These are phyloP conservation scores for Lycodopsis pacificus DNA, from an alignment of 2,797 vertebrate species.

Conservation along the genomic window DNA sequence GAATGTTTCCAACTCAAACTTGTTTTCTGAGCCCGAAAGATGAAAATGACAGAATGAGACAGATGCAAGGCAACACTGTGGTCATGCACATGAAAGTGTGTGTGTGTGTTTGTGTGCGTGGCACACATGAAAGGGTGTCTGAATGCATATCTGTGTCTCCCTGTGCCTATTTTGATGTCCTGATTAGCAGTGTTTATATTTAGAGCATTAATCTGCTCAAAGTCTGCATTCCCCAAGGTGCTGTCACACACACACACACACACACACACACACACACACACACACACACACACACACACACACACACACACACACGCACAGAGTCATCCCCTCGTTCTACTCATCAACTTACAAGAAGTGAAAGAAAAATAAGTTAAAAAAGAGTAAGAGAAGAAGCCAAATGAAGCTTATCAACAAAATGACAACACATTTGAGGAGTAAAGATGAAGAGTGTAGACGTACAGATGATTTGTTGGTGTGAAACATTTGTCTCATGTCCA, in stretches of 20 bases:
- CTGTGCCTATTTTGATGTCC: slow-evolving; percentile 63
- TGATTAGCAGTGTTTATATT: slow-evolving; percentile 77
- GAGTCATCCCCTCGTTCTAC: slow-evolving; percentile 11
- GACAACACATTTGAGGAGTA: not conserved
- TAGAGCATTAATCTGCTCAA: slow-evolving; percentile 69
- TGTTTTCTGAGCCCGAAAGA: slow-evolving; percentile 41
- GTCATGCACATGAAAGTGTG: slow-evolving; percentile 19
- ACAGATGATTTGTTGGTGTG: not conserved
- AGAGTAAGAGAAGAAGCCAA: slow-evolving; percentile 5
- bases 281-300: slow-evolving; percentile 4
- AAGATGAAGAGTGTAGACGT: not conserved
- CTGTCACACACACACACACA: slow-evolving; percentile 22
- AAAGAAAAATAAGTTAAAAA: slow-evolving; percentile 1
- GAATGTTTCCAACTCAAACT: slow-evolving; percentile 9
- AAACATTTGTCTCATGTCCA: too few relatives aligned
- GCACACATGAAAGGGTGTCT: slow-evolving; percentile 37
- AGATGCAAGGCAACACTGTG: slow-evolving; percentile 33
- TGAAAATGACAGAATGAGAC: slow-evolving; percentile 41
- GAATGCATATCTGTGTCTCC: slow-evolving; percentile 39
- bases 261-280: slow-evolving; percentile 1
- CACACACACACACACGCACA: slow-evolving; percentile 10
- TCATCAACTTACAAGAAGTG: slow-evolving; percentile 8
- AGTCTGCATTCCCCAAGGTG: slow-evolving; percentile 48
- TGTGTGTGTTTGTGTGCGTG: not conserved
- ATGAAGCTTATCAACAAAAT: not conserved